A percentile compares a stretch with the other conserved stretches of the same genome.
Evolutionary conservation across 2,888 invertebrate species (phyloP).

Genomic region (Pristionchus exspectatus): DNA sequence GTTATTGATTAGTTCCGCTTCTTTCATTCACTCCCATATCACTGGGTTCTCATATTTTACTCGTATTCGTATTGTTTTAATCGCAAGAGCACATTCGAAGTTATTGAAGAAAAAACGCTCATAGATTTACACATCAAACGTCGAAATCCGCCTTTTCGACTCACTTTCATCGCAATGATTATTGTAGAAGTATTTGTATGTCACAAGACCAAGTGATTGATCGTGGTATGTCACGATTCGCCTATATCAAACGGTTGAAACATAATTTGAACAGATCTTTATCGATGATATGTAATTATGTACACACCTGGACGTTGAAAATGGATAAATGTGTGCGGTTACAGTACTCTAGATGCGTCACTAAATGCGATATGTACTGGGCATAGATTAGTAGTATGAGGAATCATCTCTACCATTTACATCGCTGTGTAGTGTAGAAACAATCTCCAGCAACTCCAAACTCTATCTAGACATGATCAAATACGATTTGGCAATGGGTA

Average conservation of each 20-base stretch:
- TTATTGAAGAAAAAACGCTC: not conserved
- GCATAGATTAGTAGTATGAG: no score
- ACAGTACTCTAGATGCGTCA: not conserved
- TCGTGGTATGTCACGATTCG: not conserved
- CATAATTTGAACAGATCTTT: not conserved
- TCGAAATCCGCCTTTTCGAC: not conserved
- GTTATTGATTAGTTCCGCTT: not conserved
- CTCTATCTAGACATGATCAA: not conserved
- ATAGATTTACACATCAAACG: not conserved
- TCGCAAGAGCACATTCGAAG: no score
- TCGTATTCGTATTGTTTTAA: no score
- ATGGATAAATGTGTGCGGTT: not conserved
- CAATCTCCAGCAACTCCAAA: no score
- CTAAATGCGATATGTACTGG: not conserved
- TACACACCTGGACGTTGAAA: not conserved
- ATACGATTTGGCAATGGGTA: not conserved
- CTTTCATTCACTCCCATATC: not conserved
- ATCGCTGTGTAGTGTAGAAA: no score
- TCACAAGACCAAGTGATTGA: not conserved
- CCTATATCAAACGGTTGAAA: not conserved
- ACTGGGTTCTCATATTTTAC: no score
- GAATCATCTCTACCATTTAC: no score
- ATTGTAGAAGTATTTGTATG: not conserved
- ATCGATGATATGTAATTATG: not conserved
- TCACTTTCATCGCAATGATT: not conserved